Evolutionary conservation across 2,888 invertebrate genomes (phyloP).

Genomic region (Abscondita cerata): DNA sequence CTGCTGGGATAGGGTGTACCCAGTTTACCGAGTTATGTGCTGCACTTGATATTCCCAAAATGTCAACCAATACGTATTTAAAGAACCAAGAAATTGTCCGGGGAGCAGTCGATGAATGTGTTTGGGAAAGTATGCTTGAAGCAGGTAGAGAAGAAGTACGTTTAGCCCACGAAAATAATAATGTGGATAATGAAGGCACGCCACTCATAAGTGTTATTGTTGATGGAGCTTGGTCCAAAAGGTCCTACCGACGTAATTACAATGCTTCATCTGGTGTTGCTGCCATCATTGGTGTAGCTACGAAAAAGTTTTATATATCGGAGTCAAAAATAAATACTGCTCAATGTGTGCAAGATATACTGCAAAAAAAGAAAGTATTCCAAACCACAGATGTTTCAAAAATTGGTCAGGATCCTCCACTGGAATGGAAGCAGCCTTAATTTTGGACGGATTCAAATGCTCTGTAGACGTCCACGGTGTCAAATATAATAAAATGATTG

Average conservation of each 20-base stretch:
- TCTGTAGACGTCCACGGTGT: conserved; percentile 8
- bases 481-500: conserved; percentile 20
- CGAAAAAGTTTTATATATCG: conserved; percentile 10
- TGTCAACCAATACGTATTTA: background rate
- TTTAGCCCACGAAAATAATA: conserved; percentile 36
- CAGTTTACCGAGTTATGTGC: too few species aligned
- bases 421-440: conserved; percentile 16
- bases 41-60: background rate
- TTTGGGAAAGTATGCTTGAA: conserved; percentile 18
- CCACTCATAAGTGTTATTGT: conserved; percentile 42
- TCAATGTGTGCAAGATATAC: conserved; percentile 10
- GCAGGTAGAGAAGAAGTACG: conserved; percentile 32
- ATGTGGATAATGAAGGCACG: conserved; percentile 36
- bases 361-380: background rate
- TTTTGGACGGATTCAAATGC: conserved; percentile 3
- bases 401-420: conserved; percentile 20
- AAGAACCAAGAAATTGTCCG: background rate
- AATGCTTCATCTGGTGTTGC: conserved; percentile 47
- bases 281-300: conserved; percentile 14
- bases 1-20: too few species aligned
- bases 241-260: conserved; percentile 37
- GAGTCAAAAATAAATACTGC: conserved; percentile 23
- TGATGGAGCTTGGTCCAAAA: conserved; percentile 44
- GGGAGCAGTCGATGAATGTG: conserved; percentile 3
- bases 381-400: conserved; percentile 17